Evolutionary conservation across 2,888 invertebrate genomes (phyloP), one percentile per base, ranked within the genome.

Genomic region (Beris morrisii): DNA sequence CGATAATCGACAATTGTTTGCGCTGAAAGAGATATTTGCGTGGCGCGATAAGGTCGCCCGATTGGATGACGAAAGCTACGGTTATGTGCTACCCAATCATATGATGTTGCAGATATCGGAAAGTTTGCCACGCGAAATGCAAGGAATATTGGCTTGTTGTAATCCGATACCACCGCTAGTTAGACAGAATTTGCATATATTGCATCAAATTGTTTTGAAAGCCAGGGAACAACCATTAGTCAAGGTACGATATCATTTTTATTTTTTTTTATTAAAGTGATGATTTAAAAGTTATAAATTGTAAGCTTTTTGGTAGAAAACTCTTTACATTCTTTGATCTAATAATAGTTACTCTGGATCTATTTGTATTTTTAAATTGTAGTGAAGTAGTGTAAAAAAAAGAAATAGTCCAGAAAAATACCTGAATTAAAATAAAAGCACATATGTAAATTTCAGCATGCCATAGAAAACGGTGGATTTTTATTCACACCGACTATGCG

Each of bases 11-110:
- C 97, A 98, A 78, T 77, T 95, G 76, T 87, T 85, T 73, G 97
- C 96, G 0, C 82, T 98, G 43, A 86, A 86, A 71, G 85, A 90
- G 73, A 79, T 98, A 12, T 95, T 88, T 79, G 83, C 84, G 58
- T 99, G 98, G 98, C 84, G 99, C 54, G 97, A 99, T 79, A 75
- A 82, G 13, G 83, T 89, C 5, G 95, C 97, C 0, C 83, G 98
- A 32, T 80, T 84, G 64, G 90, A 95, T 75, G 99, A 99, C 80
- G 98, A 99, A 79, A 96, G 97, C 77, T 85, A 86, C 50, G 89
- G 88, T 85, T 98, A 93, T 80, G 91, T 99, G 55, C 82, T 99
- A 67, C 97, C 98, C 0, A 96, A 96, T 81, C 96, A 97, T 79
- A 96, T 97, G 96, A 78, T 99, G 81, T 77, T 97, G 64, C 88